A percentile compares a stretch with the other conserved stretches of the same genome.
Evolutionary conservation across 2,797 vertebrate genomes (phyloP).

Genomic region (Spheniscus humboldti): DNA sequence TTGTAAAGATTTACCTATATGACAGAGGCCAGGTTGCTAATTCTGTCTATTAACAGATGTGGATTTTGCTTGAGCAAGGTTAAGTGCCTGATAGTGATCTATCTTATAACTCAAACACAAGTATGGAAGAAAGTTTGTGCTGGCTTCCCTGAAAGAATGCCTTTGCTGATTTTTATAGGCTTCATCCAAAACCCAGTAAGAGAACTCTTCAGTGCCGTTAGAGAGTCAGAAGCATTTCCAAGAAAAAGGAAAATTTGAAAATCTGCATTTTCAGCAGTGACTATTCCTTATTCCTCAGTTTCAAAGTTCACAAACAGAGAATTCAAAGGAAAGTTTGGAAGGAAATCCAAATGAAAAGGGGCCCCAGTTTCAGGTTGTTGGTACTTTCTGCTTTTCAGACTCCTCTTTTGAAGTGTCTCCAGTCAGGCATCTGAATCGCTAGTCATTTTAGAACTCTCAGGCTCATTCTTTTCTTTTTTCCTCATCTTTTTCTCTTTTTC

Average conservation of each 20-base stretch:
- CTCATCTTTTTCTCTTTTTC: slow-evolving; percentile 40
- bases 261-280: slow-evolving; percentile 34
- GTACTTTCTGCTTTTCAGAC: not conserved
- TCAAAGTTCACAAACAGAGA: not conserved
- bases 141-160: not conserved
- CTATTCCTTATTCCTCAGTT: slow-evolving; percentile 1
- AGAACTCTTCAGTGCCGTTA: not conserved
- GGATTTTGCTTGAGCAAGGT: not conserved
- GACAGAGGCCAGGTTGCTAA: not conserved
- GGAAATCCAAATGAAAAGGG: not conserved
- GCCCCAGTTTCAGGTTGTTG: not conserved
- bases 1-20: not conserved
- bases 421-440: not conserved
- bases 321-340: slow-evolving; percentile 4
- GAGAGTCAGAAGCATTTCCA: not conserved
- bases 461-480: slow-evolving; percentile 32
- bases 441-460: not conserved
- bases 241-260: slow-evolving; percentile 44
- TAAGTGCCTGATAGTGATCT: not conserved
- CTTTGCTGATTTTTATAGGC: not conserved
- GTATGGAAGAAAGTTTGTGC: not conserved
- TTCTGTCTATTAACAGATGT: not conserved
- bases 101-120: not conserved
- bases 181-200: slow-evolving; percentile 8
- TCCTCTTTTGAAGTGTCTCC: not conserved